Percentiles rank a stretch among this genome's conserved stretches.
Evolutionary conservation across 2,888 invertebrate genomes (phyloP).

Genomic region (Salticus scenicus): DNA sequence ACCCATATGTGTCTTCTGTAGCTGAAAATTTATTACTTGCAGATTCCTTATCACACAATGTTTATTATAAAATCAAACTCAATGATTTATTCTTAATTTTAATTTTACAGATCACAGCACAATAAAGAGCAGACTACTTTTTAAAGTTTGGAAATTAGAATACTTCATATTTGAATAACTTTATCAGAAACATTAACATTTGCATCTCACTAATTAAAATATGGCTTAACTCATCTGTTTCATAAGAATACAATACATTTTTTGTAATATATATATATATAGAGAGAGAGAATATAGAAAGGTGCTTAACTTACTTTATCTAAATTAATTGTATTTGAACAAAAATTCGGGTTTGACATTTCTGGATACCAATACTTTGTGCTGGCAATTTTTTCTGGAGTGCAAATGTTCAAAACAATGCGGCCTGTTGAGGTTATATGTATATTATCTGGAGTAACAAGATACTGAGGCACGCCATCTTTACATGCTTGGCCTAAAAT

Average conservation of each 20-base stretch:
- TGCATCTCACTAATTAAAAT: too few species aligned
- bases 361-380: conserved; percentile 48
- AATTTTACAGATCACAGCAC: too few species aligned
- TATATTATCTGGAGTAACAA: conserved; percentile 55
- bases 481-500: conserved; percentile 53
- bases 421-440: conserved; percentile 48
- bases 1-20: too few species aligned
- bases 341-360: conserved; percentile 18
- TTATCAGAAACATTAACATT: too few species aligned
- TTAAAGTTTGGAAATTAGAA: too few species aligned
- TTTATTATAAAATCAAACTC: too few species aligned
- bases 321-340: conserved; percentile 18
- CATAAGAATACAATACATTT: neutral
- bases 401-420: conserved; percentile 41
- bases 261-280: neutral
- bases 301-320: conserved; percentile 40
- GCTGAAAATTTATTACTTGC: too few species aligned
- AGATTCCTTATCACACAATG: too few species aligned
- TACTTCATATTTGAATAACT: too few species aligned
- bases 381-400: conserved; percentile 23
- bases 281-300: neutral
- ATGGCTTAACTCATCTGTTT: too few species aligned
- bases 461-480: conserved; percentile 52
- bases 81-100: too few species aligned
- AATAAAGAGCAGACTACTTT: too few species aligned